Conservation (phyloP, 1,140 invertebrate genomes). For the Ceratitis capitata region DNA sequence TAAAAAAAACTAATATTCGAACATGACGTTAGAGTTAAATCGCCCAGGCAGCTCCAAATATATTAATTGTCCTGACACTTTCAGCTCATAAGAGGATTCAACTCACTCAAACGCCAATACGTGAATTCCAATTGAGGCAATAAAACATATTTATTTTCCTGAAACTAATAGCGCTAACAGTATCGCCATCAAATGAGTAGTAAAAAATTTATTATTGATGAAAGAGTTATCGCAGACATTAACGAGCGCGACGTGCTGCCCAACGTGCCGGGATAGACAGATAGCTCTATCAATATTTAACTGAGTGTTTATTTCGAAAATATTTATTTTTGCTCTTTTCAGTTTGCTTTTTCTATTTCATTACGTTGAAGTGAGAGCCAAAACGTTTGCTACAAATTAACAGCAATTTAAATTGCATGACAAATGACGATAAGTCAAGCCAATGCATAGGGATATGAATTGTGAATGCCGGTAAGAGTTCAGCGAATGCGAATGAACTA, state of each 20-base stretch:
- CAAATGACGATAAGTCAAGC: not conserved
- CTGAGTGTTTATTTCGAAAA: not conserved
- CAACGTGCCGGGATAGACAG: not conserved
- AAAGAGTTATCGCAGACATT: constrained; percentile 2
- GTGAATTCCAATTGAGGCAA: not conserved
- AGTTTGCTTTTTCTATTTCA: not conserved
- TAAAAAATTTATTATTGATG: constrained; percentile 20
- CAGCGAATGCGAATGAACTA: not conserved
- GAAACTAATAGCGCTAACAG: constrained; percentile 15
- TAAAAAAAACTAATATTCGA: too few relatives aligned
- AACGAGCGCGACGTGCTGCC: not conserved
- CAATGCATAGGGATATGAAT: not conserved
- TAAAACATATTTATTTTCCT: not conserved
- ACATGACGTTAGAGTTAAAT: too few relatives aligned
- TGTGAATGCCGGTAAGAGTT: not conserved
- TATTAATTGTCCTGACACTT: too few relatives aligned
- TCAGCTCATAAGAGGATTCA: too few relatives aligned
- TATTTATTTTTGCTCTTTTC: not conserved
- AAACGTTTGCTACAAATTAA: not conserved
- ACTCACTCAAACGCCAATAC: too few relatives aligned
- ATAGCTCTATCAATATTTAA: constrained; percentile 19
- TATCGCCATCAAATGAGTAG: constrained; percentile 4
- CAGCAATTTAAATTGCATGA: constrained; percentile 16
- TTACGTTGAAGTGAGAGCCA: not conserved
- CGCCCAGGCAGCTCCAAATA: too few relatives aligned